phyloP scores from a whole-genome alignment of 2,797 vertebrate genomes.

The Neostethus bicornis region DNA sequence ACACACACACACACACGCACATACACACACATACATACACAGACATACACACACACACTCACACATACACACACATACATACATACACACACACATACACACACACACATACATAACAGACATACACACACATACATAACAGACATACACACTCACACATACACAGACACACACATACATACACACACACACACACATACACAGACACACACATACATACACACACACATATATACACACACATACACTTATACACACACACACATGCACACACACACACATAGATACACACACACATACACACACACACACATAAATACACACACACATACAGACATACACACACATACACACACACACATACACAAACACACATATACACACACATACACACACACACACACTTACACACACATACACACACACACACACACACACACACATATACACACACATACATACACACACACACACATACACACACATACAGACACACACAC shows the following conservation, averaged over 20 bases:
- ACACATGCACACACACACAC: too few species aligned
- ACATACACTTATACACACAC: too few species aligned
- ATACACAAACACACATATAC: background rate
- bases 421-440: too few species aligned
- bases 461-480: too few species aligned
- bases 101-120: too few species aligned
- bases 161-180: background rate
- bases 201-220: background rate
- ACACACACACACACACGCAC: background rate
- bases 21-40: background rate
- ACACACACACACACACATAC: background rate
- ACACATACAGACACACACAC: too few species aligned
- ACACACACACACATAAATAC: background rate
- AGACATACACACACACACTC: background rate
- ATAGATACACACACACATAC: too few species aligned
- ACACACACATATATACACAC: background rate
- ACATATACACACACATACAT: too few species aligned
- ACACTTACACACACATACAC: too few species aligned
- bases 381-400: too few species aligned
- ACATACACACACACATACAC: background rate
- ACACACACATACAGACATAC: background rate
- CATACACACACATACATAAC: too few species aligned
- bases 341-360: background rate
- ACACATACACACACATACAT: background rate
- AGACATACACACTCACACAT: background rate